Evolutionary conservation across 2,888 invertebrate genomes (phyloP).

Genomic region (Hesperia comma): DNA sequence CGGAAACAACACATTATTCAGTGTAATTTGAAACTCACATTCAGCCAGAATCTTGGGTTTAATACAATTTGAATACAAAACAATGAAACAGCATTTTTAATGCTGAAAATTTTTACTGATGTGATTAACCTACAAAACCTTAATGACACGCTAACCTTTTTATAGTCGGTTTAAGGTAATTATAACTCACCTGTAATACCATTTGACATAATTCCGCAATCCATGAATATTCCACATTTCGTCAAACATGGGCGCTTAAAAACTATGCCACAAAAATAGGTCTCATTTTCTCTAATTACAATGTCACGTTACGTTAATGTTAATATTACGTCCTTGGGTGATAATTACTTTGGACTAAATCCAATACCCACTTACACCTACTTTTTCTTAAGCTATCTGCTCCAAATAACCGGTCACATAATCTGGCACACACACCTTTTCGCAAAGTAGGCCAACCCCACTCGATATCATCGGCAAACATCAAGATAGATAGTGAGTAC

Average conservation of each 20-base stretch:
- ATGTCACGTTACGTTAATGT: background rate
- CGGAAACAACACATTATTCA: too few species aligned
- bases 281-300: background rate
- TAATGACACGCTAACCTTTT: background rate
- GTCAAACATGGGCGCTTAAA: background rate
- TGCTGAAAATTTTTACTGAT: background rate
- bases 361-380: constrained; percentile 5
- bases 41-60: too few species aligned
- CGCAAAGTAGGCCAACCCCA: constrained; percentile 17
- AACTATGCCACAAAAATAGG: background rate
- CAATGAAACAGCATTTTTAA: too few species aligned
- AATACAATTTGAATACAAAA: too few species aligned
- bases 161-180: background rate
- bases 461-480: constrained; percentile 8
- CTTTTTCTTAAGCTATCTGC: constrained; percentile 14
- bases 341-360: constrained; percentile 8
- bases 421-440: constrained; percentile 18
- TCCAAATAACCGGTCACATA: constrained; percentile 14
- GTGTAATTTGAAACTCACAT: too few species aligned
- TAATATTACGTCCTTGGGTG: constrained; percentile 8
- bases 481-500: background rate
- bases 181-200: background rate
- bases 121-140: background rate
- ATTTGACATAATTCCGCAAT: background rate
- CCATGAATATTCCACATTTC: background rate